Percentiles rank a stretch among this genome's conserved stretches.
phyloP scores from a whole-genome alignment of 2,888 invertebrate genomes.

The Graphium colonna region DNA sequence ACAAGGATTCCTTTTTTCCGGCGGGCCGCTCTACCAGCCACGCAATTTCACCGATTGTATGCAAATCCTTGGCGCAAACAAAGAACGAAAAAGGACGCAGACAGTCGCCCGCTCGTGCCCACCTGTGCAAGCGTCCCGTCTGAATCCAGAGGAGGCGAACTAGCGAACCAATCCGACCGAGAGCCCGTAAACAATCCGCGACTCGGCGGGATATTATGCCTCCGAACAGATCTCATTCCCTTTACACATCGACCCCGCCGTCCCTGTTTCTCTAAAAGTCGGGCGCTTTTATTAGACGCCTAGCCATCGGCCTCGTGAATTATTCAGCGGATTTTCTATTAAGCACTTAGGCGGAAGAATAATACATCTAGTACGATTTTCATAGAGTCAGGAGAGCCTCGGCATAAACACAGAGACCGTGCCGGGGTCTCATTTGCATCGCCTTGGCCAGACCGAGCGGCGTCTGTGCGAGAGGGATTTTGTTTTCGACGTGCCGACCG shows the following conservation, averaged over 20 bases:
- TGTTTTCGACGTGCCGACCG: slow-evolving; percentile 19
- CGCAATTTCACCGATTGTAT: slow-evolving; percentile 77
- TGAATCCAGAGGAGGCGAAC: slow-evolving; percentile 52
- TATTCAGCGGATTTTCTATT: slow-evolving; percentile 68
- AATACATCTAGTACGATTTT: slow-evolving; percentile 64
- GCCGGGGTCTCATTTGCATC: slow-evolving; percentile 45
- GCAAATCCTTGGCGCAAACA: slow-evolving; percentile 74
- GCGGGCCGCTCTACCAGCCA: slow-evolving; percentile 49
- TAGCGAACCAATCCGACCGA: slow-evolving; percentile 46
- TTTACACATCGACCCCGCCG: slow-evolving; percentile 65
- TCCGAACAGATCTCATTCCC: slow-evolving; percentile 63
- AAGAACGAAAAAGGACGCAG: slow-evolving; percentile 72
- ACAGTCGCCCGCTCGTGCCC: slow-evolving; percentile 59
- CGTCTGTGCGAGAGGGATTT: slow-evolving; percentile 21
- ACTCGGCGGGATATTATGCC: slow-evolving; percentile 60
- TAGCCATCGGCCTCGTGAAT: slow-evolving; percentile 56
- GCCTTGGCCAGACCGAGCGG: slow-evolving; percentile 45
- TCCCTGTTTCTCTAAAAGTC: slow-evolving; percentile 33
- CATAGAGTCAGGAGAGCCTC: slow-evolving; percentile 45
- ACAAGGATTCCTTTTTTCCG: slow-evolving; percentile 59
- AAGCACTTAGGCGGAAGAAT: slow-evolving; percentile 66
- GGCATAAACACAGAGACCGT: slow-evolving; percentile 44
- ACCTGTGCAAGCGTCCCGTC: slow-evolving; percentile 34
- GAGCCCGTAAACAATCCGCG: slow-evolving; percentile 51
- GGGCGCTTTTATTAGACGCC: slow-evolving; percentile 65